Evolutionary conservation across 2,113 vertebrate species (phyloP), one percentile per base, ranked within the genome.

Genomic region (Centropristis striata): DNA sequence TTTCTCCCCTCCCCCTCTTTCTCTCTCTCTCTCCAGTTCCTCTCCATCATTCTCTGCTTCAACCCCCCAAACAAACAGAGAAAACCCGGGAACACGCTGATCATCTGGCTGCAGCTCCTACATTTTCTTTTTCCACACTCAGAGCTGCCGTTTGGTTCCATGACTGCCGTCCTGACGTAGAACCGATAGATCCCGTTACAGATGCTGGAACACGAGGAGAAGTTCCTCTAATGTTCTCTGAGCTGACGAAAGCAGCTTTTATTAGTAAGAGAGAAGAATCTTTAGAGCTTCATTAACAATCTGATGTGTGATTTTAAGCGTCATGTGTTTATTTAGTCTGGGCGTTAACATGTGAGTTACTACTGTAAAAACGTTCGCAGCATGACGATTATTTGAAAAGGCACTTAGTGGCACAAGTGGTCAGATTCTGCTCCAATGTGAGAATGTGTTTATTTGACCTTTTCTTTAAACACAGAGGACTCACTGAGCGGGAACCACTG

Each of bases 51-150:
- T 21, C 69, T 23, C 54, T 12, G 5, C 53, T 71, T 60, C 65
- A 18, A n/a, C 46, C 53, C 80, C 42, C 76, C 66, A 87, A 90
- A 87, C 85, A 85, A 92, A 87, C 86, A 84, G 12, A 63, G 75
- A 92, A 88, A 92, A 53, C 71, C 69, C 46, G 32, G 82, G 78
- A 87, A 87, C 16, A 0, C 75, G n/a, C n/a, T n/a, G n/a, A n/a
- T n/a, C n/a, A n/a, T n/a, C n/a, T 67, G 47, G 32, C 76, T 67
- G 74, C 60, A 50, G 76, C 47, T 55, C 68, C 32, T 47, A 76
- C 61, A 66, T 66, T 73, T 68, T 0, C 39, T 65, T 87, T 92
- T 87, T 77, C 81, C 90, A 86, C 74, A 71, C 13, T 66, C 65
- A 50, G 37, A 5, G 57, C 11, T 13, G 39, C n/a, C n/a, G n/a